Percentiles rank a stretch among this genome's conserved stretches.
These are phyloP conservation scores for Coptodon bakossiorum DNA, from an alignment of 2,113 vertebrate species.

Conservation along the genomic window DNA sequence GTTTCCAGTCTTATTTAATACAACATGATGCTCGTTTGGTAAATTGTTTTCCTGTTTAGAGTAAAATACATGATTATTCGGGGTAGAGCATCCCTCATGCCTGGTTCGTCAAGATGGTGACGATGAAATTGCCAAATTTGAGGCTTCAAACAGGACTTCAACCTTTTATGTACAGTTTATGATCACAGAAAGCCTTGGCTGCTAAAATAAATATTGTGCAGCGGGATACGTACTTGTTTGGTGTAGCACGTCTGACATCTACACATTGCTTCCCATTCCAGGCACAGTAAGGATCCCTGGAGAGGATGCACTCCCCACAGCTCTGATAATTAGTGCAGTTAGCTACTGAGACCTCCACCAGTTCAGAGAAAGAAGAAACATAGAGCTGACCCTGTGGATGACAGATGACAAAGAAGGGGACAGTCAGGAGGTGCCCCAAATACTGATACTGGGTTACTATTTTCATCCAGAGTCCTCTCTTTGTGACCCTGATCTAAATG, in stretches of 20 bases:
- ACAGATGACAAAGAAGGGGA: background rate
- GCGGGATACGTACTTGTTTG: slow-evolving; percentile 54
- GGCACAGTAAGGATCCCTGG: slow-evolving; percentile 91
- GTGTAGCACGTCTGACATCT: slow-evolving; percentile 41
- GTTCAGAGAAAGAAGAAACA: slow-evolving; percentile 74
- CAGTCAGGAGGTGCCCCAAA: background rate
- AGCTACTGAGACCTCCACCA: slow-evolving; percentile 86
- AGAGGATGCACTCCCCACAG: slow-evolving; percentile 91
- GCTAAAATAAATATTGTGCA: background rate
- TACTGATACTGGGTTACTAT: background rate
- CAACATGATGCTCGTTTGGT: background rate
- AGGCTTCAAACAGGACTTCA: background rate
- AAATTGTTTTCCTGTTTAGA: background rate
- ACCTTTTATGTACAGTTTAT: background rate
- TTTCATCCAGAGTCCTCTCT: background rate
- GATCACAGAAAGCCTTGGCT: background rate
- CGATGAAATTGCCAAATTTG: background rate
- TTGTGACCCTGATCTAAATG: background rate
- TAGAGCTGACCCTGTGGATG: slow-evolving; percentile 81
- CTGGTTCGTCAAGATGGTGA: background rate
- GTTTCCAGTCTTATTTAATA: background rate
- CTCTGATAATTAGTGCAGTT: slow-evolving; percentile 89
- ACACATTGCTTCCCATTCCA: slow-evolving; percentile 79
- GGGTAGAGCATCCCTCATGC: background rate
- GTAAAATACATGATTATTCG: background rate